phyloP scores from a whole-genome alignment of 1,140 invertebrate genomes.

The Diorhabda sublineata region DNA sequence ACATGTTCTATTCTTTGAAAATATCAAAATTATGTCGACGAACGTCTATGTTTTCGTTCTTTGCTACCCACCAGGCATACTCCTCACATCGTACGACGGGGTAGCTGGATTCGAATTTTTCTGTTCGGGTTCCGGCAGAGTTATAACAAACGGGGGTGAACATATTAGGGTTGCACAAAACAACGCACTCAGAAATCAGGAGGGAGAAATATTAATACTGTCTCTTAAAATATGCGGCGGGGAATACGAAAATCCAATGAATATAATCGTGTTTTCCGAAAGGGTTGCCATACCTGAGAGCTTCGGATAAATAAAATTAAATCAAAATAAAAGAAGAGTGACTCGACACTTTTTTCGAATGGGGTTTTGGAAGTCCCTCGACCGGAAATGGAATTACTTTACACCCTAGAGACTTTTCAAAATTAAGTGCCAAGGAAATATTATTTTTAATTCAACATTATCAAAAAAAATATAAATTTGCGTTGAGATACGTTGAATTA shows the following conservation, averaged over 20 bases:
- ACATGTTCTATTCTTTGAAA: too few species aligned
- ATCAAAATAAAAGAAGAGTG: slow-evolving; percentile 13
- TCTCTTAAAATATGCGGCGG: slow-evolving; percentile 20
- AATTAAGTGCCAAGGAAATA: slow-evolving; percentile 2
- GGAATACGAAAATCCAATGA: slow-evolving; percentile 20
- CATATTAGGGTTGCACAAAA: slow-evolving; percentile 20
- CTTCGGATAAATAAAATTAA: slow-evolving; percentile 11
- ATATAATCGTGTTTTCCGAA: slow-evolving; percentile 16
- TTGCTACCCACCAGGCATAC: slow-evolving; percentile 8
- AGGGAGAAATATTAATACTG: slow-evolving; percentile 21
- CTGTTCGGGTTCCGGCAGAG: slow-evolving; percentile 12
- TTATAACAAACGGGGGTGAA: slow-evolving; percentile 7
- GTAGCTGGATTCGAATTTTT: slow-evolving; percentile 18
- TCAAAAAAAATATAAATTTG: too few species aligned
- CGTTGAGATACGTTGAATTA: too few species aligned
- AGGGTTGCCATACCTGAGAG: slow-evolving; percentile 20
- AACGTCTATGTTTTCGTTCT: not conserved
- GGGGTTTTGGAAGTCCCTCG: not conserved
- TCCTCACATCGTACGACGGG: slow-evolving; percentile 13
- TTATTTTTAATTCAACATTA: not conserved
- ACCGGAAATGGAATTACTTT: slow-evolving; percentile 1
- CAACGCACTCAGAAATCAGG: slow-evolving; percentile 7
- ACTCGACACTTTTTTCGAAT: not conserved
- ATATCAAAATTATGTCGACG: not conserved
- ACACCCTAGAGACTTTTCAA: not conserved